phyloP scores from a whole-genome alignment of 2,113 vertebrate genomes.

The Notiomystis cincta region DNA sequence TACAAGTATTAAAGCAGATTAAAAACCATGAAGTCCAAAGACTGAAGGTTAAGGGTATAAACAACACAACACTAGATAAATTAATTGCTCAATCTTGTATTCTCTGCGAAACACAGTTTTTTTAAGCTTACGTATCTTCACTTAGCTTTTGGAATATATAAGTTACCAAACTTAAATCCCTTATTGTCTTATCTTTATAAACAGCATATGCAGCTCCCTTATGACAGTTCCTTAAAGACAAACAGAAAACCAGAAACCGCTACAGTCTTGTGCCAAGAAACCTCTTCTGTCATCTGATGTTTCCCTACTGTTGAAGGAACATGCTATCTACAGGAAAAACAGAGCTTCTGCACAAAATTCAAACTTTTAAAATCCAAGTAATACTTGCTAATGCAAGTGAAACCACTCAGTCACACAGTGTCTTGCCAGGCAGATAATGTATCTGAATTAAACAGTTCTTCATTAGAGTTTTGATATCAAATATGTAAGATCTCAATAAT shows the following conservation, averaged over 20 bases:
- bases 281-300: background rate
- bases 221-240: background rate
- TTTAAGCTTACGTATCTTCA: background rate
- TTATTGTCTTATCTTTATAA: background rate
- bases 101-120: background rate
- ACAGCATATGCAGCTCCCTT: background rate
- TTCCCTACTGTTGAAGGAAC: background rate
- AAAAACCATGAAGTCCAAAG: background rate
- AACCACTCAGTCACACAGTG: background rate
- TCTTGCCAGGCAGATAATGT: background rate
- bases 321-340: background rate
- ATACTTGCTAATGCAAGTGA: background rate
- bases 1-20: background rate
- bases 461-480: background rate
- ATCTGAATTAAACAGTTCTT: background rate
- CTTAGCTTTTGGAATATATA: background rate
- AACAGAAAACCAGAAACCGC: background rate
- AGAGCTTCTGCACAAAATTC: background rate
- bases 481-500: background rate
- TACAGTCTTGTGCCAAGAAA: background rate
- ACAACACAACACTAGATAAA: background rate
- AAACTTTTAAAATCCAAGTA: background rate
- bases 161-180: background rate
- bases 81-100: background rate
- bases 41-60: background rate